Evolutionary conservation across 2,888 invertebrate genomes (phyloP).

Genomic region (Scaptomyza parva): DNA sequence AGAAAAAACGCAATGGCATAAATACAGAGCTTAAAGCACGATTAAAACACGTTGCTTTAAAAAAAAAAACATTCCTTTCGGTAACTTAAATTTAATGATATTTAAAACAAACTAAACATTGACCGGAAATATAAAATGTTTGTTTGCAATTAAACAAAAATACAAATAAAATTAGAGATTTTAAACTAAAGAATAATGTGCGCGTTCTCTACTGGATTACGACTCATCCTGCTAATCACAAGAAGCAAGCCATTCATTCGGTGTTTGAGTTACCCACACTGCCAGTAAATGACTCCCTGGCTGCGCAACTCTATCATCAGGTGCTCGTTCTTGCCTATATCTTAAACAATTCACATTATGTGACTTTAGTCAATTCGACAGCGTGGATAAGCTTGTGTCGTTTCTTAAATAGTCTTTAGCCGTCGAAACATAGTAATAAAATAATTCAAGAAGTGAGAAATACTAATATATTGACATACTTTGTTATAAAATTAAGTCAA

Average conservation of each 20-base stretch:
- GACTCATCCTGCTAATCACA: neutral
- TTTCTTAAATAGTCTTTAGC: neutral
- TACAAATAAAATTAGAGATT: no score
- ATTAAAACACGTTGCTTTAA: no score
- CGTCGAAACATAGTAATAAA: neutral
- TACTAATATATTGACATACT: no score
- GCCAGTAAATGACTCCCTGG: slow-evolving; percentile 12
- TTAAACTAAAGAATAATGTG: slow-evolving; percentile 2
- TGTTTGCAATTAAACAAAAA: no score
- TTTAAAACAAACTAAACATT: no score
- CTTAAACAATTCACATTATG: neutral
- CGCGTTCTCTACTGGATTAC: slow-evolving; percentile 8
- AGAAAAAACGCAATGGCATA: neutral
- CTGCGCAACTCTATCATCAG: slow-evolving; percentile 18
- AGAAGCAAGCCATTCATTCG: neutral
- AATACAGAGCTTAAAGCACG: no score
- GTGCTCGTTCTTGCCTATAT: neutral
- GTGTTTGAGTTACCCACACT: neutral
- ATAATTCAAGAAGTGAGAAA: neutral
- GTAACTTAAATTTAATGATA: no score
- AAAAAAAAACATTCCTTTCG: no score
- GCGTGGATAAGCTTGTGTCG: slow-evolving; percentile 3
- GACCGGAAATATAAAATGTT: no score
- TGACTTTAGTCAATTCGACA: slow-evolving; percentile 8
- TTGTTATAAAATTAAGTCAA: no score